Evolutionary conservation across 2,888 invertebrate species (phyloP).

Genomic region (Microchrysa polita): DNA sequence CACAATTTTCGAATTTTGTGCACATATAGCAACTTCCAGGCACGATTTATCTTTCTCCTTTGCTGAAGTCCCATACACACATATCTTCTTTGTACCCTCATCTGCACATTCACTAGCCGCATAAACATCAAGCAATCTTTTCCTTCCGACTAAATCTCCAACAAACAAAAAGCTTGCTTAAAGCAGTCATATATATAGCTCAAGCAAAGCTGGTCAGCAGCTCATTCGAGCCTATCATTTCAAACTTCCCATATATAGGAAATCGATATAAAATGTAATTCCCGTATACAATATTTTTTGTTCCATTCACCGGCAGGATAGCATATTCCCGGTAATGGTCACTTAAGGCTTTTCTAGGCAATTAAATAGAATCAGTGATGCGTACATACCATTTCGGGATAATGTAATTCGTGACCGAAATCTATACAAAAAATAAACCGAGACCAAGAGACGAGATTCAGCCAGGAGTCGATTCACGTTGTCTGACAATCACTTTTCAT

Average conservation of each 20-base stretch:
- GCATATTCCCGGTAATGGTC: constrained; percentile 25
- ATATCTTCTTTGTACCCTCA: too few relatives aligned
- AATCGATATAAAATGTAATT: constrained; percentile 1
- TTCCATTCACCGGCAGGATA: neutral
- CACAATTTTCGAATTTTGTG: too few relatives aligned
- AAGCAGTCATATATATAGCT: too few relatives aligned
- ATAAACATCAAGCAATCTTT: too few relatives aligned
- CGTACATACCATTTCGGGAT: constrained; percentile 17
- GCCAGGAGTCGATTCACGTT: too few relatives aligned
- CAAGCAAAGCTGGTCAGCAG: neutral
- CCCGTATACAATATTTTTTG: neutral
- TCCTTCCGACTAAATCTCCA: too few relatives aligned
- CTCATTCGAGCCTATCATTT: neutral
- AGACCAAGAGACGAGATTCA: too few relatives aligned
- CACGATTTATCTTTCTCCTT: too few relatives aligned
- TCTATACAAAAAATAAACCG: constrained; percentile 14
- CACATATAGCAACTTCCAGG: too few relatives aligned
- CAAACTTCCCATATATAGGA: neutral
- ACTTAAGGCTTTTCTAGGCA: constrained; percentile 37
- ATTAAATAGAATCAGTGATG: constrained; percentile 39
- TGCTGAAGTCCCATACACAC: too few relatives aligned
- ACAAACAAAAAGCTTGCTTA: too few relatives aligned
- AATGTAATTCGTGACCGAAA: constrained; percentile 25
- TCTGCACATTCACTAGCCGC: too few relatives aligned
- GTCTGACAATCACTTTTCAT: neutral